These are phyloP conservation scores for Limnothrissa miodon DNA, from an alignment of 2,113 vertebrate genomes.

Conservation along the genomic window DNA sequence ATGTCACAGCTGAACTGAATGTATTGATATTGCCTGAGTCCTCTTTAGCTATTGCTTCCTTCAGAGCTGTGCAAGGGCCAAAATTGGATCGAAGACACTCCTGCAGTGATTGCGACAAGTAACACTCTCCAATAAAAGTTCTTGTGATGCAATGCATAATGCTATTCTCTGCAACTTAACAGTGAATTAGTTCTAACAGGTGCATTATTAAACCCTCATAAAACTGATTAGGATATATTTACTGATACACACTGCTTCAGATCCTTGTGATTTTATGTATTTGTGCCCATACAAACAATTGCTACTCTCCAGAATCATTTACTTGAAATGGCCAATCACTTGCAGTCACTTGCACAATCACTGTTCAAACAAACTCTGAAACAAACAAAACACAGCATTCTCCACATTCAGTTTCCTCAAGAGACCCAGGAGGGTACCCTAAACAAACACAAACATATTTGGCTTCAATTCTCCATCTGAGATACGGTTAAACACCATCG, in stretches of 20 bases:
- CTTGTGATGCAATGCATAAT: not conserved
- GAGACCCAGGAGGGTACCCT: too few relatives aligned
- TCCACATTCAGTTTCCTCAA: not conserved
- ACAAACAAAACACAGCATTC: too few relatives aligned
- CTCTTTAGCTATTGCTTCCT: slow-evolving; percentile 1
- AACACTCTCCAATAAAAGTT: not conserved
- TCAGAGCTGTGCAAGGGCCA: not conserved
- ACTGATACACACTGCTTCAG: too few relatives aligned
- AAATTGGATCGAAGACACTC: not conserved
- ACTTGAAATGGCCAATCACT: not conserved
- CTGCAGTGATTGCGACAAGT: not conserved
- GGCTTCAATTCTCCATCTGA: too few relatives aligned
- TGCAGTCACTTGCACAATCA: too few relatives aligned
- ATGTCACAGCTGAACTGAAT: slow-evolving; percentile 28
- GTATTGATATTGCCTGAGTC: slow-evolving; percentile 34
- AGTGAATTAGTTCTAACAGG: not conserved
- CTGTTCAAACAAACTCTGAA: not conserved
- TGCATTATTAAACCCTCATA: too few relatives aligned
- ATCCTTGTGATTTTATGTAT: too few relatives aligned
- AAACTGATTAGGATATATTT: too few relatives aligned
- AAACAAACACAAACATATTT: too few relatives aligned
- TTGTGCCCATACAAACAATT: not conserved
- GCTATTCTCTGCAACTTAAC: not conserved
- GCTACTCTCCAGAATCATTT: not conserved
- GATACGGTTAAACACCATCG: too few relatives aligned